Evolutionary conservation across 2,113 vertebrate genomes (phyloP).

Genomic region (Chloropsis cyanopogon): DNA sequence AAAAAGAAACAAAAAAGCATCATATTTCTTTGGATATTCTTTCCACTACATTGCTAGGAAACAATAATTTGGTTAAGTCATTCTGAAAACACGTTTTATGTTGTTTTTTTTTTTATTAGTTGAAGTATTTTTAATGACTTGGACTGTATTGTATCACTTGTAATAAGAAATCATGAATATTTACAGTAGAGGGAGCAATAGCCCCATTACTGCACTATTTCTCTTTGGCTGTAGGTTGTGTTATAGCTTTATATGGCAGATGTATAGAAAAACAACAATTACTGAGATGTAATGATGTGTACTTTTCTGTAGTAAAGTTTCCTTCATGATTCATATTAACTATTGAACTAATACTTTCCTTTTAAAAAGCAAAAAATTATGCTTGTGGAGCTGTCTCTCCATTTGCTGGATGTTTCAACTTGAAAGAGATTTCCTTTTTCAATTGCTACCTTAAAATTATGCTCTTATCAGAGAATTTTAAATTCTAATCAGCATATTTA

Average conservation of each 20-base stretch:
- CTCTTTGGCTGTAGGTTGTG: neutral
- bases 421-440: neutral
- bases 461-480: neutral
- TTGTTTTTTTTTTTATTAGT: neutral
- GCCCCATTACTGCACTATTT: constrained; percentile 31
- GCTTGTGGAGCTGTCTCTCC: neutral
- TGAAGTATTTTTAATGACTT: neutral
- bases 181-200: constrained; percentile 79
- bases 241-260: neutral
- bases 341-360: neutral
- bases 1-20: neutral
- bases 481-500: neutral
- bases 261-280: constrained; percentile 17
- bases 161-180: constrained; percentile 13
- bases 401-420: neutral
- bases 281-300: neutral
- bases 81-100: neutral
- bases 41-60: neutral
- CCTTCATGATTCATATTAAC: neutral
- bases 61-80: neutral
- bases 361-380: neutral
- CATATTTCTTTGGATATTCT: neutral
- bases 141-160: neutral
- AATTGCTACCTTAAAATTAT: neutral
- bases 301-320: constrained; percentile 26